Percentiles rank a stretch among this genome's conserved stretches.
These are phyloP conservation scores for Heterochromis multidens DNA, from an alignment of 2,113 vertebrate genomes.

Conservation along the genomic window DNA sequence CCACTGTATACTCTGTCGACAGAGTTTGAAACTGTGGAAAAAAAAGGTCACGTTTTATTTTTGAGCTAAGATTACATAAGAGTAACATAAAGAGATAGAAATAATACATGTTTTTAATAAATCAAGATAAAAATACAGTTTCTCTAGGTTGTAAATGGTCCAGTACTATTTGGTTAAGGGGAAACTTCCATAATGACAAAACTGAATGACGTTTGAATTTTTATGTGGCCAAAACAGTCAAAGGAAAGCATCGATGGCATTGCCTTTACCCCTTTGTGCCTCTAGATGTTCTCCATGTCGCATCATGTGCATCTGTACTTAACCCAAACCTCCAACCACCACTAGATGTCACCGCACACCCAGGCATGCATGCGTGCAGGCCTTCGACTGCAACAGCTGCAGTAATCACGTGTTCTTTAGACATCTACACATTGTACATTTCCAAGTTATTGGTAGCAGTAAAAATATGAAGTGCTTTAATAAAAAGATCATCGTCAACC, in stretches of 20 bases:
- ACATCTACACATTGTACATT: neutral
- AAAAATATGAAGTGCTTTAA: neutral
- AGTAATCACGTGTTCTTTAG: neutral
- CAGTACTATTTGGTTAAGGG: neutral
- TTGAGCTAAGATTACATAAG: too few relatives aligned
- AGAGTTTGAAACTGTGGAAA: too few relatives aligned
- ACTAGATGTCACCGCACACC: conserved; percentile 37
- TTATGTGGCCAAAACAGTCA: neutral
- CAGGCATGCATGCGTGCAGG: neutral
- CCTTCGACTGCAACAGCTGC: neutral
- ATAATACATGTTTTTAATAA: too few relatives aligned
- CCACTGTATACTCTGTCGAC: too few relatives aligned
- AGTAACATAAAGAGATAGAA: too few relatives aligned
- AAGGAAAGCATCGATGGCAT: neutral
- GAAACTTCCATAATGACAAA: neutral
- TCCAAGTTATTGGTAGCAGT: neutral
- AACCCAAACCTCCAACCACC: neutral
- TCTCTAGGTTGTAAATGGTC: neutral
- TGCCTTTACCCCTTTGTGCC: neutral
- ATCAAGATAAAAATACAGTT: neutral
- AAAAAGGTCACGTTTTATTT: too few relatives aligned
- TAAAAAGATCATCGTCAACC: neutral
- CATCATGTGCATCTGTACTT: too few relatives aligned
- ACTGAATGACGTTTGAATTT: neutral
- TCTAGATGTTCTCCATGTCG: neutral